Percentiles rank a stretch among this genome's conserved stretches.
Conservation (phyloP, 2,113 vertebrate species). For the Cinclus mexicanus region DNA sequence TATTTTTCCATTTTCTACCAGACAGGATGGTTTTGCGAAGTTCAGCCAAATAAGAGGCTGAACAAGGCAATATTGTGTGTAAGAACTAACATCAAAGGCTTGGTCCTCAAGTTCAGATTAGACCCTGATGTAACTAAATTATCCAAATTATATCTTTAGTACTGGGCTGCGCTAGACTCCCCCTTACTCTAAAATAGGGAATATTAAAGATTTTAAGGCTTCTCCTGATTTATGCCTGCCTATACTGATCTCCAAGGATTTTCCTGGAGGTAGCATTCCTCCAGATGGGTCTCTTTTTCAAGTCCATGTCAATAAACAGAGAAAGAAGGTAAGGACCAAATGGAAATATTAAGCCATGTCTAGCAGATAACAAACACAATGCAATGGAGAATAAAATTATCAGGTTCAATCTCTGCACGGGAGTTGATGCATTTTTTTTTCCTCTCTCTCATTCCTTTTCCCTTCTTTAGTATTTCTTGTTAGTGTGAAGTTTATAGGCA, state of each 20-base stretch:
- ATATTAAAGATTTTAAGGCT: background rate
- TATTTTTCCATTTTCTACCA: background rate
- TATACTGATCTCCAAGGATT: background rate
- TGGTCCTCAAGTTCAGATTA: background rate
- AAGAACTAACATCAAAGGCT: background rate
- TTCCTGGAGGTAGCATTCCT: background rate
- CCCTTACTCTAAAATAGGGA: background rate
- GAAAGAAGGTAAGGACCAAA: background rate
- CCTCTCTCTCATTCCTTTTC: background rate
- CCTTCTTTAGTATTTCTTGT: background rate
- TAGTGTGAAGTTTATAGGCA: background rate
- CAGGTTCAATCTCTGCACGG: background rate
- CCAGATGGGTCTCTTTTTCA: background rate
- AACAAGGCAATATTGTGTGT: background rate
- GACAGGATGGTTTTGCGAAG: background rate
- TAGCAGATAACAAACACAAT: background rate
- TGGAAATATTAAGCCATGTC: background rate
- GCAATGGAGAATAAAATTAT: background rate
- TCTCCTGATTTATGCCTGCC: background rate
- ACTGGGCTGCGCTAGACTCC: background rate
- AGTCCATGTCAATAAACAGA: background rate
- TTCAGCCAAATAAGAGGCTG: background rate
- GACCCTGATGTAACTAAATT: background rate
- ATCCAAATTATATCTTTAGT: background rate
- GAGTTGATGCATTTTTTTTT: background rate